A percentile compares a stretch with the other conserved stretches of the same genome.
Conservation (phyloP, 2,113 vertebrate species). For the Lagenorhynchus albirostris region DNA sequence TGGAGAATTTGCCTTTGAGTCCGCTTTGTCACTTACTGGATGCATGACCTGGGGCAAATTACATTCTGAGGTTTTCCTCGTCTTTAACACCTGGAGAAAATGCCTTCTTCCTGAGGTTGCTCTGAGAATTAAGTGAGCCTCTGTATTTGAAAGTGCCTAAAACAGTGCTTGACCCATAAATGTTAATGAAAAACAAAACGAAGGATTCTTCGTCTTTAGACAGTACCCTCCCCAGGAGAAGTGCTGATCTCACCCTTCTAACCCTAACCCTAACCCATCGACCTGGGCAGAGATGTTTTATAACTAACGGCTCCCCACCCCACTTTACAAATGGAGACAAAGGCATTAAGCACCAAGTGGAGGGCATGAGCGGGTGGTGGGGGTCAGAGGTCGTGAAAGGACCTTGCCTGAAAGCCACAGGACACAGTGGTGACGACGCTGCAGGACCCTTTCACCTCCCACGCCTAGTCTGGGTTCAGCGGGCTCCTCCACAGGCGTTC, state of each 20-base stretch:
- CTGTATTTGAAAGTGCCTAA: background rate
- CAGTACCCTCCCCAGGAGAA: background rate
- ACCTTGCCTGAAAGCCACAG: background rate
- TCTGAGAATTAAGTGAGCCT: background rate
- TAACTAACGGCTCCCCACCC: background rate
- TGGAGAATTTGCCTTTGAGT: background rate
- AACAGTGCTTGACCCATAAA: background rate
- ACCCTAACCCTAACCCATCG: background rate
- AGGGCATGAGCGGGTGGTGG: background rate
- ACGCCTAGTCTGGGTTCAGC: background rate
- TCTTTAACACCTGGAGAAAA: constrained; percentile 1
- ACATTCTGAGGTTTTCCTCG: background rate
- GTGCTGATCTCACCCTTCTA: background rate
- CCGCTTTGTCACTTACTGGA: background rate
- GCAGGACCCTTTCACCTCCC: background rate
- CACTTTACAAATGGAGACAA: background rate
- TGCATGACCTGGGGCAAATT: background rate
- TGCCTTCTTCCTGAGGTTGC: background rate
- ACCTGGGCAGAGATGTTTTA: background rate
- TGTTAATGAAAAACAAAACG: constrained; percentile 3
- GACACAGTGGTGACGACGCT: background rate
- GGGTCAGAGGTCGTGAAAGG: background rate
- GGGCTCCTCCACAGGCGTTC: background rate
- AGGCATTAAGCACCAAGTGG: background rate
- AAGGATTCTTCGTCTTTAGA: background rate